Conservation (phyloP, 2,797 vertebrate species). For the Garrulus glandarius region DNA sequence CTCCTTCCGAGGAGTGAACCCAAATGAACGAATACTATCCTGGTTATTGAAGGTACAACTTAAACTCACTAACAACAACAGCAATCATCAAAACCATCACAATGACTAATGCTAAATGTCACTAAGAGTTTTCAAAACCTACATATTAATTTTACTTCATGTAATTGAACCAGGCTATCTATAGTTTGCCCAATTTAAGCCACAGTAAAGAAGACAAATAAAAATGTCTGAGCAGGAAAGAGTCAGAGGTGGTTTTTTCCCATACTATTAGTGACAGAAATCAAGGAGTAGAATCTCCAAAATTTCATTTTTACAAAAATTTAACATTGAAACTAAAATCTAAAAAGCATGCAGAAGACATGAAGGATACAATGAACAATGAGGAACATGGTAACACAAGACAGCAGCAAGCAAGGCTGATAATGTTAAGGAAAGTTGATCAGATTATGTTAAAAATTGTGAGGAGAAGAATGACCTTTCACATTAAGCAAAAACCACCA, state of each 20-base stretch:
- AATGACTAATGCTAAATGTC: background rate
- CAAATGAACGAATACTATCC: background rate
- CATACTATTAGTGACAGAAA: background rate
- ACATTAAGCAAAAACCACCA: background rate
- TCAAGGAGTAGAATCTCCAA: background rate
- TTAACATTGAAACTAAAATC: background rate
- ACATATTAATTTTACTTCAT: background rate
- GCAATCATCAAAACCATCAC: background rate
- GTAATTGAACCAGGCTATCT: background rate
- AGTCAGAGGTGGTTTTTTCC: background rate
- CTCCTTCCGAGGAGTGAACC: background rate
- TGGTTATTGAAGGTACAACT: background rate
- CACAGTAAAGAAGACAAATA: background rate
- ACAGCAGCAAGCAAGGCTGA: background rate
- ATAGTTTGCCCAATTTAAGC: background rate
- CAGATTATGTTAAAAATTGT: background rate
- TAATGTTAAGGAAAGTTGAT: background rate
- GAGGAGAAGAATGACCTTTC: background rate
- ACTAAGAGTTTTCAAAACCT: background rate
- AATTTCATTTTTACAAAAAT: background rate
- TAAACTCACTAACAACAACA: background rate
- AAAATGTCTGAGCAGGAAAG: background rate
- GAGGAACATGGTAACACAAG: background rate
- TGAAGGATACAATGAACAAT: background rate
- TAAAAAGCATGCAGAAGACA: background rate